Evolutionary conservation across 2,113 vertebrate genomes (phyloP), one percentile per base, ranked within the genome.

Genomic region (Mellivora capensis): DNA sequence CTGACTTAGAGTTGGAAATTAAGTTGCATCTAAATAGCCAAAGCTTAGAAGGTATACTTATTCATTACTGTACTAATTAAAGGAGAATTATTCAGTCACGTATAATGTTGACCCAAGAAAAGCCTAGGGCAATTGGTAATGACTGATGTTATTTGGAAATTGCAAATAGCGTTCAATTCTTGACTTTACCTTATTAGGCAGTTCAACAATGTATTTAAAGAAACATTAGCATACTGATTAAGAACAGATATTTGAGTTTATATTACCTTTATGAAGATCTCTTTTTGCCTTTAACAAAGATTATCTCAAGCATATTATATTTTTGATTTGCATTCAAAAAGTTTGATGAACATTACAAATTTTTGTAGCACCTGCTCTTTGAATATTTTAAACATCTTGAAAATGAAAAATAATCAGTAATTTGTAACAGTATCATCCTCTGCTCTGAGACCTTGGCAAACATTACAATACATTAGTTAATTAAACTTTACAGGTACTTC

Each of bases 1-100:
- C 98, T 98, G 98, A 98, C 98, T 98, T 98, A 98, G 98, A 97
- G 98, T 98, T 99, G 98, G 98, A 98, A 99, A 99, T 98, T 98
- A 99, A 99, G 93, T 98, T 98, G 98, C 92, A 96, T 98, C 91
- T 98, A 98, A 98, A 98, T 98, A 98, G 77, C 94, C 91, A 97
- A 96, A 98, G 96, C 86, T 97, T 98, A 97, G 52, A 98, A 98
- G 79, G 90, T 98, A 54, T 85, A 94, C 59, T 95, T 96, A 98
- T 98, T 98, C 98, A 94, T 98, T 98, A 96, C 77, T 91, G 95
- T 97, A 62, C 97, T 97, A 96, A 97, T 98, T 98, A 98, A 97
- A 96, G 95, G 97, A 94, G 97, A 98, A 98, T 98, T 98, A 97
- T 88, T 96, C 80, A 97, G 83, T 98, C 96, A 81, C 74, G 25